Base-by-base conservation (phyloP, 1,140 invertebrate species). In the Luehdorfia chinensis region DNA sequence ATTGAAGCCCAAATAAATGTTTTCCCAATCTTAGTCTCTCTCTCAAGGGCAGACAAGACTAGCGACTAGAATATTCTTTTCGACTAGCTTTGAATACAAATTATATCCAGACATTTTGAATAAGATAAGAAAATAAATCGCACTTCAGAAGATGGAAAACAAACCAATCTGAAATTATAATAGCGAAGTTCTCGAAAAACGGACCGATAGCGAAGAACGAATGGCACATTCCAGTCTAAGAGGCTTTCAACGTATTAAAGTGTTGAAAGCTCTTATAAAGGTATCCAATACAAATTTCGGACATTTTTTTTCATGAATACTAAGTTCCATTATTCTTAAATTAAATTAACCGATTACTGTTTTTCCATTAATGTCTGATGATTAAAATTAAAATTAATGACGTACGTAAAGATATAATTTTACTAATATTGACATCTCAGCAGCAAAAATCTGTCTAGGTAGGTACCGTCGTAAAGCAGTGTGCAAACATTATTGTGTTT, bases 91-190 rank as follows among this genome's bases (percentile, higher is more conserved):
- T 30, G 39, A 43, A 43, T 43, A 43, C 25, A 30, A 43, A 43
- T 30, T 43, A 25, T 41, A 43, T 43, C 39, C n/a, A 43, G 39
- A 43, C 39, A 43, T 43, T 16, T 7, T 43, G 27, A 43, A 30
- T 18, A 1, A 16, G 39, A 43, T 43, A 43, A 43, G 25, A 43
- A 43, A 43, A 43, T 16, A 30, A 30, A 43, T 43, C 25, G n/a
- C 27, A 33, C 48, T 9, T 44, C 39, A 16, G 31, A 19, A 51
- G 49, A 46, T 51, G 44, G 28, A 21, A 43, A 51, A 44, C 31
- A 30, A 50, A 50, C 48, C 30, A 39, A 46, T 32, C 36, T 49
- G 47, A 49, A 49, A 49, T 49, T 41, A 33, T 49, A 41, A 46
- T 39, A 28, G 14, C 23, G 25, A 12, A 30, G n/a, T 36, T 23